Evolutionary conservation across 2,113 vertebrate genomes (phyloP).

Genomic region (Pelobates fuscus): DNA sequence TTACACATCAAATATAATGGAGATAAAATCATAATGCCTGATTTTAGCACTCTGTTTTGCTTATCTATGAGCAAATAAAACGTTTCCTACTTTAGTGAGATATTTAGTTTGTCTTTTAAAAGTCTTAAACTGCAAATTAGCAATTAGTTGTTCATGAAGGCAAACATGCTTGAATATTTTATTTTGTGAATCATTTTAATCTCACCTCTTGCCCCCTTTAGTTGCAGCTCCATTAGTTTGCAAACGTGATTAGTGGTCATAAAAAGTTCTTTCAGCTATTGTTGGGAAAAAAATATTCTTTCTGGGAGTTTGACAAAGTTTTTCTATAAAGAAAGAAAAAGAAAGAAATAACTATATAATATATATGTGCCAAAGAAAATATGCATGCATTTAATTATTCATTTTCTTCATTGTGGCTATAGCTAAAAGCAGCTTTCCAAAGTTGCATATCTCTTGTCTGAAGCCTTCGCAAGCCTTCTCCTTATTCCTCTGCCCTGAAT

Average conservation of each 20-base stretch:
- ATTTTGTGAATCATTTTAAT: not conserved
- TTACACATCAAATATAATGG: slow-evolving; percentile 51
- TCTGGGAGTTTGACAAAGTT: not conserved
- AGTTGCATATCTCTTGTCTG: no score
- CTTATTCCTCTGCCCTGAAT: no score
- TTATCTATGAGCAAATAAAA: slow-evolving; percentile 32
- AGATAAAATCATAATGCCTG: slow-evolving; percentile 13
- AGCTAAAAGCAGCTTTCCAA: no score
- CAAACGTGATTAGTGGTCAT: slow-evolving; percentile 51
- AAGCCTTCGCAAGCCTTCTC: no score
- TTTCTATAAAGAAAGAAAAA: no score
- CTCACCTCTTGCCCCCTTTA: not conserved
- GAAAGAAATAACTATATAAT: no score
- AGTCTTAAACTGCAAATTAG: slow-evolving; percentile 13
- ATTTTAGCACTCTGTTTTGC: slow-evolving; percentile 17
- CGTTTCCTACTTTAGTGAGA: slow-evolving; percentile 1
- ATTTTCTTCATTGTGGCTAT: no score
- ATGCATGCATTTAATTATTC: no score
- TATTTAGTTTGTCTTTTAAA: slow-evolving; percentile 2
- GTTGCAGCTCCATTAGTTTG: slow-evolving; percentile 11
- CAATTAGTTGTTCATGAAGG: not conserved
- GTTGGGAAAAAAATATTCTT: not conserved
- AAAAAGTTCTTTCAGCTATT: not conserved
- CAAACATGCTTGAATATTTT: slow-evolving; percentile 6
- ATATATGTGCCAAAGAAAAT: no score